Conservation (phyloP, 92 coral and sea anemone species). For the Heliopora coerulea region DNA sequence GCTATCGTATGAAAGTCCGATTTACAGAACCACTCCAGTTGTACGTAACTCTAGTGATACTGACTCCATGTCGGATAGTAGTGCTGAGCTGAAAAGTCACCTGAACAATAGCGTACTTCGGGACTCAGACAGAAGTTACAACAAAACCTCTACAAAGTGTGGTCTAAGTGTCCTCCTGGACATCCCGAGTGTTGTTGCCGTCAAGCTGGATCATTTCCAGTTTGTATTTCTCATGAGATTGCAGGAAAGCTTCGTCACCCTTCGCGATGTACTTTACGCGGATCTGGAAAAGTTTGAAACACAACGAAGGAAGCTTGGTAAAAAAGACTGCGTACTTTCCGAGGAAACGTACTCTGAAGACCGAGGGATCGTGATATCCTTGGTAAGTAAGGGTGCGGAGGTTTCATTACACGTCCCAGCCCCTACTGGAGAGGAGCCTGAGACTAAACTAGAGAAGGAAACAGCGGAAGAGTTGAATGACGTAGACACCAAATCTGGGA, state of each 20-base stretch:
- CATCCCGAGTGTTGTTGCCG: conserved; percentile 55
- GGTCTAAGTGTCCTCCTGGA: conserved; percentile 65
- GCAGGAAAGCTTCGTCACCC: conserved; percentile 76
- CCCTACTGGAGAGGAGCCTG: conserved; percentile 56
- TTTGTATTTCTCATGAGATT: conserved; percentile 81
- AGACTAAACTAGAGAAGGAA: conserved; percentile 46
- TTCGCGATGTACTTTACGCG: conserved; percentile 48
- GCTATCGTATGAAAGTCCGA: neutral
- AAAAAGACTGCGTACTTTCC: conserved; percentile 14
- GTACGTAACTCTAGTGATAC: conserved; percentile 10
- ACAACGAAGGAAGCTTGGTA: conserved; percentile 45
- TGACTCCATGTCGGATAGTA: conserved; percentile 20
- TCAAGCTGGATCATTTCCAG: conserved; percentile 89
- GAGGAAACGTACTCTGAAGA: conserved; percentile 13
- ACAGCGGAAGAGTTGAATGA: conserved; percentile 68
- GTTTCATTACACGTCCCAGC: conserved; percentile 79
- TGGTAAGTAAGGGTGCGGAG: conserved; percentile 69
- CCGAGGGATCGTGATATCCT: conserved; percentile 63
- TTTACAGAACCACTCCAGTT: neutral
- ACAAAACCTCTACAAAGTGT: conserved; percentile 14
- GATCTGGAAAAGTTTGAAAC: conserved; percentile 55
- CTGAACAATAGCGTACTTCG: conserved; percentile 24
- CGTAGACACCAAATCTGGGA: conserved; percentile 64
- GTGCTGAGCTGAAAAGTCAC: conserved; percentile 5
- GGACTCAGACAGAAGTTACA: conserved; percentile 16